A percentile compares a stretch with the other conserved stretches of the same genome.
These are phyloP conservation scores for Colaptes auratus DNA, from an alignment of 2,113 vertebrate species.

Conservation along the genomic window DNA sequence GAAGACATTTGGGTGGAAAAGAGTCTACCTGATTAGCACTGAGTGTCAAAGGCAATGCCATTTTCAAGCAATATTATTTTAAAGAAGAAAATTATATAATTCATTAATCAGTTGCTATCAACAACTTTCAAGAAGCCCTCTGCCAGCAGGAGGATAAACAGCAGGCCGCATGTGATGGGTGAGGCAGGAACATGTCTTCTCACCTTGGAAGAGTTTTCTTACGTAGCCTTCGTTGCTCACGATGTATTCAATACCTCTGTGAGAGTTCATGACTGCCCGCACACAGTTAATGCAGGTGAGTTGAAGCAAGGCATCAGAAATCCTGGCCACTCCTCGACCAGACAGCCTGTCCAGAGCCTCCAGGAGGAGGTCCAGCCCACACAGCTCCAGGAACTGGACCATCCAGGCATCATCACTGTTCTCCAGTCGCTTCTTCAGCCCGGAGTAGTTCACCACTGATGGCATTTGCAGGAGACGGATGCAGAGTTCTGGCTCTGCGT, in stretches of 20 bases:
- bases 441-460: slow-evolving; percentile 94
- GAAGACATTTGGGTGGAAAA: neutral
- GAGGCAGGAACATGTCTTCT: neutral
- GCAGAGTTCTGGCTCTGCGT: slow-evolving; percentile 93
- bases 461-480: slow-evolving; percentile 94
- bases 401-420: slow-evolving; percentile 91
- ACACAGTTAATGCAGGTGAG: slow-evolving; percentile 96
- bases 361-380: slow-evolving; percentile 92
- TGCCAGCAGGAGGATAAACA: neutral
- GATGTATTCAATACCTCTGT: slow-evolving; percentile 91
- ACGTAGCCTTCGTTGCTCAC: slow-evolving; percentile 93
- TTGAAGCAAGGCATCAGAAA: slow-evolving; percentile 92
- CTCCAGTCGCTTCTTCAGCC: slow-evolving; percentile 92
- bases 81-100: neutral
- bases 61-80: neutral
- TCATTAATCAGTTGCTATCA: neutral
- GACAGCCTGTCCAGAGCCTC: slow-evolving; percentile 94
- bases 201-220: slow-evolving; percentile 95
- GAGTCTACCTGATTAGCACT: neutral
- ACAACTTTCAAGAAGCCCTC: neutral
- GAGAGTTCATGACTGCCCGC: slow-evolving; percentile 93
- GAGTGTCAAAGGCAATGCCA: neutral
- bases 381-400: slow-evolving; percentile 96
- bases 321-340: slow-evolving; percentile 90
- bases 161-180: neutral